Evolutionary conservation across 2,888 invertebrate genomes (phyloP).

Genomic region (Megaustenia siamemsis): DNA sequence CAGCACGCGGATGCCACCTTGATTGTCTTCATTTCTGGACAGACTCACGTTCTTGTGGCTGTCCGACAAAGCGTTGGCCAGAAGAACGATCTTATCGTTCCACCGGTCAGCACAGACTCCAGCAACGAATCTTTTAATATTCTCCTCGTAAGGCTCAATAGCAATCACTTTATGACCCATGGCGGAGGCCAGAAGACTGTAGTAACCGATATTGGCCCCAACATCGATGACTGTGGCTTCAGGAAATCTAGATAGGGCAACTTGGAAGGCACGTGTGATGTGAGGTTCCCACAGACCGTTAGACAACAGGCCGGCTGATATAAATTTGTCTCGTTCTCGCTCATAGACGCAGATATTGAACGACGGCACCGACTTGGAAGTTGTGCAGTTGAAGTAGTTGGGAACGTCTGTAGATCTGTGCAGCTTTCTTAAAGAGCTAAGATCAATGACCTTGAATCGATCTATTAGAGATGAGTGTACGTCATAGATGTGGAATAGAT

Average conservation of each 20-base stretch:
- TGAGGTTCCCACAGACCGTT: conserved; percentile 75
- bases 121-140: conserved; percentile 52
- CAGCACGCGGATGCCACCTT: conserved; percentile 68
- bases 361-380: conserved; percentile 62
- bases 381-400: conserved; percentile 60
- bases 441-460: conserved; percentile 35
- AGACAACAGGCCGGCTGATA: conserved; percentile 67
- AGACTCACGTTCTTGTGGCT: conserved; percentile 62
- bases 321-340: conserved; percentile 66
- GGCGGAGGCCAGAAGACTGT: conserved; percentile 71
- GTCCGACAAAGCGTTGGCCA: conserved; percentile 68
- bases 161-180: conserved; percentile 73
- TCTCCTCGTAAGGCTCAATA: conserved; percentile 72
- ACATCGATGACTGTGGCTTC: conserved; percentile 72
- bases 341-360: conserved; percentile 71
- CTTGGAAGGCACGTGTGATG: conserved; percentile 67
- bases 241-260: conserved; percentile 61
- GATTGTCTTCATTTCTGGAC: conserved; percentile 64
- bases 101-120: conserved; percentile 59
- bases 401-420: background rate
- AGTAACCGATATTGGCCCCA: conserved; percentile 78
- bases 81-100: conserved; percentile 61
- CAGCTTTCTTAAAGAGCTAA: background rate
- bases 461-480: conserved; percentile 14
- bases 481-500: conserved; percentile 53